These are phyloP conservation scores for Sebastes hubbsi DNA, from an alignment of 2,797 vertebrate species.

Conservation along the genomic window DNA sequence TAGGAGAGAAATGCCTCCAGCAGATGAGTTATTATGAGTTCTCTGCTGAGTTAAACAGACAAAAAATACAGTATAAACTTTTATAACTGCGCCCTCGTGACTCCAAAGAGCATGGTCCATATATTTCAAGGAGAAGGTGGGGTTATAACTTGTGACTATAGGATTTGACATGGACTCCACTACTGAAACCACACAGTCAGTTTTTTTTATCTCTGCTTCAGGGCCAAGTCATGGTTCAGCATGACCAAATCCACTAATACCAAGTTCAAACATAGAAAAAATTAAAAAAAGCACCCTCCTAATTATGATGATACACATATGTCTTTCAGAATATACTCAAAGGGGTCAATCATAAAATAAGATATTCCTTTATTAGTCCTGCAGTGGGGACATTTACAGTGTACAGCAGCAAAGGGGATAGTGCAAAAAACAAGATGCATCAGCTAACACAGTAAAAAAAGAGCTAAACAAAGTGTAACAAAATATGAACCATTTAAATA, in stretches of 20 bases:
- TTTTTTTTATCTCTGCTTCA: neutral
- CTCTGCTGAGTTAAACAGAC: accelerated
- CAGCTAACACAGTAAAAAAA: too few relatives aligned
- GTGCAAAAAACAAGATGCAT: too few relatives aligned
- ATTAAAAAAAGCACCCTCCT: neutral
- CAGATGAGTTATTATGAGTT: accelerated
- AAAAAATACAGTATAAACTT: neutral
- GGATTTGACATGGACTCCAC: neutral
- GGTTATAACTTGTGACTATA: neutral
- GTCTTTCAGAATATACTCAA: neutral
- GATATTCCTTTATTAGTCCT: too few relatives aligned
- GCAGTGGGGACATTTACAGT: too few relatives aligned
- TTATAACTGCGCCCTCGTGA: constrained; percentile 26
- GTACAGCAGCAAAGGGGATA: too few relatives aligned
- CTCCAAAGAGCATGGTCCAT: neutral
- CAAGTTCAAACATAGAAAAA: neutral
- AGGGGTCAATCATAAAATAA: too few relatives aligned
- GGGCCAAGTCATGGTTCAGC: neutral
- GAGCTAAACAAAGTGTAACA: too few relatives aligned
- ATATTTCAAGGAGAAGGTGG: neutral
- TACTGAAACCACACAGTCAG: neutral
- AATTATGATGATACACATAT: neutral
- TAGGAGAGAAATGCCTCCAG: accelerated
- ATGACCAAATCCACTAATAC: neutral
- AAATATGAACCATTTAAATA: too few relatives aligned